phyloP scores from a whole-genome alignment of 2,113 vertebrate genomes.

The Elanus axillaris region DNA sequence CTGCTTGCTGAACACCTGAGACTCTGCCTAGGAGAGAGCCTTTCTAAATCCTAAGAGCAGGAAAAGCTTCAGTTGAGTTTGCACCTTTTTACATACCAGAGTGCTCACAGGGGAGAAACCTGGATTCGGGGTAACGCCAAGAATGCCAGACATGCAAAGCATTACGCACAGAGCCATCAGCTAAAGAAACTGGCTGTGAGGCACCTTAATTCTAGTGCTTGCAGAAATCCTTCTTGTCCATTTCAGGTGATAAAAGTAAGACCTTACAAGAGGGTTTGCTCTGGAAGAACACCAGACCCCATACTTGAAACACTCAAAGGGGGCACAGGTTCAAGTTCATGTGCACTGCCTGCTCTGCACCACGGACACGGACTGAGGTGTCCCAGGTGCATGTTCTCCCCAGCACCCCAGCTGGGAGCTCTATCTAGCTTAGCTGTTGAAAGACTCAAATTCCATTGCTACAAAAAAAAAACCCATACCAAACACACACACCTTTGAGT shows the following conservation, averaged over 20 bases:
- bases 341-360: neutral
- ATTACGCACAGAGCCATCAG: neutral
- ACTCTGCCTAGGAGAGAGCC: neutral
- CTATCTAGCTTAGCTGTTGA: neutral
- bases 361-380: neutral
- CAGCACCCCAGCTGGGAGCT: neutral
- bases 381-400: neutral
- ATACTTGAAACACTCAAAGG: neutral
- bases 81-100: neutral
- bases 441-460: neutral
- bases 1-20: neutral
- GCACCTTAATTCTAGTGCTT: neutral
- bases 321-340: neutral
- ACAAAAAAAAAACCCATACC: neutral
- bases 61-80: neutral
- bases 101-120: neutral
- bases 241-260: neutral
- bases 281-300: neutral
- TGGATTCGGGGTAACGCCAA: neutral
- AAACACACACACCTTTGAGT: neutral
- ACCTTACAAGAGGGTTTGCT: neutral
- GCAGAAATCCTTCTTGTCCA: neutral
- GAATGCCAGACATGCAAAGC: neutral
- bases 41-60: neutral
- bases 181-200: neutral